A percentile compares a stretch with the other conserved stretches of the same genome.
These are phyloP conservation scores for Cephus pygmeus DNA, from an alignment of 2,888 invertebrate species.

Conservation along the genomic window DNA sequence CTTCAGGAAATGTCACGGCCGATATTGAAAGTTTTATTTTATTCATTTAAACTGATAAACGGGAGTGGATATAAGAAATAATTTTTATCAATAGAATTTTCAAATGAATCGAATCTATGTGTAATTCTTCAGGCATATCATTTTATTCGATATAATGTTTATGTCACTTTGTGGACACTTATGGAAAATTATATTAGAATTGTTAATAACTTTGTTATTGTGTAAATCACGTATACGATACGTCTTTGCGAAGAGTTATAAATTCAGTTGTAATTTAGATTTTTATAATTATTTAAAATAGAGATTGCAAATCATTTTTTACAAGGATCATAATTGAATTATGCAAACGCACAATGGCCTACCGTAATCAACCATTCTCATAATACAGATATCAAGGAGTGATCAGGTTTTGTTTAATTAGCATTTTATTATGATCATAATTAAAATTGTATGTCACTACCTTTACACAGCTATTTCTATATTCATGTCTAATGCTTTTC, in stretches of 20 bases:
- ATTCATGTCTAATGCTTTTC: background rate
- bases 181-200: background rate
- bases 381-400: background rate
- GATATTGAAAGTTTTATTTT: conserved; percentile 19
- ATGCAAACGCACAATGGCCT: background rate
- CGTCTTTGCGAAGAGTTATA: background rate
- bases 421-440: background rate
- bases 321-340: background rate
- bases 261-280: background rate
- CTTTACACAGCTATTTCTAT: background rate
- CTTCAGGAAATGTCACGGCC: conserved; percentile 23
- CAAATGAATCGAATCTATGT: background rate
- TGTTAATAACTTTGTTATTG: background rate
- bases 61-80: background rate
- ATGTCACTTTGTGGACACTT: background rate
- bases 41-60: background rate
- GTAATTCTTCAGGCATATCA: background rate
- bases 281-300: background rate
- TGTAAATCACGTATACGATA: background rate
- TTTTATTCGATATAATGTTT: background rate
- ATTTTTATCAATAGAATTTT: background rate
- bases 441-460: background rate
- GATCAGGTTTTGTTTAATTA: background rate
- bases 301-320: background rate
- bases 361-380: background rate